A percentile compares a stretch with the other conserved stretches of the same genome.
Conservation (phyloP, 1,140 invertebrate genomes). For the Pachypeltis micranthus region DNA sequence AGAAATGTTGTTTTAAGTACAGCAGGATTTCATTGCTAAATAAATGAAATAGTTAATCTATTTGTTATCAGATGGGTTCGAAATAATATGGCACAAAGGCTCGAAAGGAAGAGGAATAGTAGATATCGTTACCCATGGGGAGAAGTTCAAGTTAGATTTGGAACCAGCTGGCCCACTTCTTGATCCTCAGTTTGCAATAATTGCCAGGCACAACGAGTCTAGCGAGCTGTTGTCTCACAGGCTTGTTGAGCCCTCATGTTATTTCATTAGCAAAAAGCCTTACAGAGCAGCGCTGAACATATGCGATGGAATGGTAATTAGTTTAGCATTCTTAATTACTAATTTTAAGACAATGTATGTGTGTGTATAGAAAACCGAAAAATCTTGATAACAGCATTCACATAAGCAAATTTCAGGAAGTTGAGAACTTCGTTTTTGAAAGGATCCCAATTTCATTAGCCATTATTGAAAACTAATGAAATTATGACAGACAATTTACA, state of each 20-base stretch:
- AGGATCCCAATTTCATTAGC: too few species aligned
- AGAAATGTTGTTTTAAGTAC: background rate
- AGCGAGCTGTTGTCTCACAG: slow-evolving; percentile 12
- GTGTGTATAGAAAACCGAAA: too few species aligned
- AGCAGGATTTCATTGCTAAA: background rate
- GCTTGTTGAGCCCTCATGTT: slow-evolving; percentile 24
- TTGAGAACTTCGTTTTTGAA: too few species aligned
- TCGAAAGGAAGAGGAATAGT: background rate
- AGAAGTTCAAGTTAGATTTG: slow-evolving; percentile 12
- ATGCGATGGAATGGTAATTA: slow-evolving; percentile 29
- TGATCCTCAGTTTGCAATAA: slow-evolving; percentile 7
- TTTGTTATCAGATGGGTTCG: slow-evolving; percentile 7
- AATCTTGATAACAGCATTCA: too few species aligned
- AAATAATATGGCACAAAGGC: slow-evolving; percentile 12
- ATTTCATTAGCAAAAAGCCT: slow-evolving; percentile 22
- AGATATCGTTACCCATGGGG: slow-evolving; percentile 7
- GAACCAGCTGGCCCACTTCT: background rate
- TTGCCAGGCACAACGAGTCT: slow-evolving; percentile 17
- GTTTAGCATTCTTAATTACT: too few species aligned
- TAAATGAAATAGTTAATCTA: background rate
- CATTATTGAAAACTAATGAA: too few species aligned
- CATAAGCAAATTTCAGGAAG: too few species aligned
- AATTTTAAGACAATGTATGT: too few species aligned
- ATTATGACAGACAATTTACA: too few species aligned
- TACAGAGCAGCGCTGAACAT: slow-evolving; percentile 25